These are phyloP conservation scores for Brienomyrus longianalis DNA, from an alignment of 2,113 vertebrate species.

Conservation along the genomic window DNA sequence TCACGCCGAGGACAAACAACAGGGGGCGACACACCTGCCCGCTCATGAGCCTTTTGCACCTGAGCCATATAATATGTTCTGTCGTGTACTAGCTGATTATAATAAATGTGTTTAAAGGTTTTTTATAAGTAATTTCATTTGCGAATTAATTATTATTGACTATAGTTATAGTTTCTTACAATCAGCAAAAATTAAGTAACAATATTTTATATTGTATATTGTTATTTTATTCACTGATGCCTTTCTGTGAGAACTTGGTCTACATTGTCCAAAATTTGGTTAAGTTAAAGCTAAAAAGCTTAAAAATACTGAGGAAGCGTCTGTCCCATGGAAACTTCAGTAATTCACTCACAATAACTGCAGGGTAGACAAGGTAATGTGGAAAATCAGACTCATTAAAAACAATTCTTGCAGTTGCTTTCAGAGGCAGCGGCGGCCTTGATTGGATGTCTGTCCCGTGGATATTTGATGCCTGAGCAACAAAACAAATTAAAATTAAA, in stretches of 20 bases:
- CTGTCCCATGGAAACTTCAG: background rate
- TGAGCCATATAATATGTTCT: background rate
- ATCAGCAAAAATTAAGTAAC: background rate
- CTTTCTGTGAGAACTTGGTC: background rate
- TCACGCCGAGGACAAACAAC: background rate
- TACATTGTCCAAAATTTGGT: background rate
- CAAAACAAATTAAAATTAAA: background rate
- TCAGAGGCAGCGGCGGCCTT: background rate
- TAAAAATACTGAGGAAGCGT: background rate
- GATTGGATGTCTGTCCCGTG: background rate
- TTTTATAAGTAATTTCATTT: background rate
- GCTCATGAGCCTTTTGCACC: background rate
- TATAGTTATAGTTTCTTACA: background rate
- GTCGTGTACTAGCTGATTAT: background rate
- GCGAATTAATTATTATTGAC: background rate
- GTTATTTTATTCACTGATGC: background rate
- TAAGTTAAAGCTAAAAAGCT: background rate
- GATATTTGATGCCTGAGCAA: background rate
- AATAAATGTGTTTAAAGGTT: background rate
- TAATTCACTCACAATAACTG: background rate
- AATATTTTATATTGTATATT: background rate
- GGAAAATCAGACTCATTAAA: background rate
- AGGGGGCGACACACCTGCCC: background rate
- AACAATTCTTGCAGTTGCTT: background rate
- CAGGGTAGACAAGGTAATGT: background rate